Percentiles rank a stretch among this genome's conserved stretches.
phyloP scores from a whole-genome alignment of 2,888 invertebrate species.

The Smittia aterrima region DNA sequence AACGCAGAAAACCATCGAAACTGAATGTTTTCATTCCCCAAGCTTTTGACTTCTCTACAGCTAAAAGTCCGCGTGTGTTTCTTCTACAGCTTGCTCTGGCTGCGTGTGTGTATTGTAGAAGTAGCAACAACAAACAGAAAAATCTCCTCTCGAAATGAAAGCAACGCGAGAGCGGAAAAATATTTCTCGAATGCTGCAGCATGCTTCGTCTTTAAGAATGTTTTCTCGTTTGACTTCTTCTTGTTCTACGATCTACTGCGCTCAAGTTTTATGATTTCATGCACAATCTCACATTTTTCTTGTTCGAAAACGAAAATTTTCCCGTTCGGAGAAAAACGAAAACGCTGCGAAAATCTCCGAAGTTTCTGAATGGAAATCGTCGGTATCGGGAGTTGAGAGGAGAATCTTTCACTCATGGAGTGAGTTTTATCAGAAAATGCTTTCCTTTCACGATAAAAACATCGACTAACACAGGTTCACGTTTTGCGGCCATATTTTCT shows the following conservation, averaged over 20 bases:
- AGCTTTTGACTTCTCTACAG: not conserved
- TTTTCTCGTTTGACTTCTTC: too few species aligned
- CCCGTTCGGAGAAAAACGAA: not conserved
- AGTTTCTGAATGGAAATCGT: not conserved
- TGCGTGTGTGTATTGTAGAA: not conserved
- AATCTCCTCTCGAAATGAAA: not conserved
- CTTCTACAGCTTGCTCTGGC: not conserved
- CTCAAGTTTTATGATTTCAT: not conserved
- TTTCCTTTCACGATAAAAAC: not conserved
- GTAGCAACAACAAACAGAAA: not conserved
- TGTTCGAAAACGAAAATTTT: not conserved
- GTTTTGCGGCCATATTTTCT: constrained; percentile 35
- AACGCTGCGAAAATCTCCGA: too few species aligned
- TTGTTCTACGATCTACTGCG: not conserved
- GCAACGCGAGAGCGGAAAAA: not conserved
- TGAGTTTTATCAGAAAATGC: not conserved
- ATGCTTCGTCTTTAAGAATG: not conserved
- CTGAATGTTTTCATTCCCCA: constrained; percentile 22
- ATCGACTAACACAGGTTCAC: constrained; percentile 9
- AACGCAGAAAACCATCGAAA: constrained; percentile 26
- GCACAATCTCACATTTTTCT: not conserved
- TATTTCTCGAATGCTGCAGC: not conserved
- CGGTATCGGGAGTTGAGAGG: not conserved
- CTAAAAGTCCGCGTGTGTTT: not conserved
- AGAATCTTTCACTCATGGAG: not conserved